Evolutionary conservation across 2,888 invertebrate species (phyloP).

Genomic region (Sceliomorpha sp.): DNA sequence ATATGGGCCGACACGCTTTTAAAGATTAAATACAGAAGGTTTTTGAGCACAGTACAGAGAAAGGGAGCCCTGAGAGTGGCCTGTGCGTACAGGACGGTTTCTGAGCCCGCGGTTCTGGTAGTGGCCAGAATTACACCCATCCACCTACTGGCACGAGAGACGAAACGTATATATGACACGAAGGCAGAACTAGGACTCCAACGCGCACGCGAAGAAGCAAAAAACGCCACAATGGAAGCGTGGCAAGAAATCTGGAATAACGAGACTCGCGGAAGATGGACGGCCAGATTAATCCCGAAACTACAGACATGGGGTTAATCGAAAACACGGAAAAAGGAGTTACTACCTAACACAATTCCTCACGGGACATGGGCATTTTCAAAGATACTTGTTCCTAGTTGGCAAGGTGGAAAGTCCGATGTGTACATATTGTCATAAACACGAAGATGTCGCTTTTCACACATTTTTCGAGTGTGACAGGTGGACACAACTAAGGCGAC

Average conservation of each 20-base stretch:
- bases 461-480: slow-evolving; percentile 50
- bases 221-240: background rate
- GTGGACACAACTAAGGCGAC: slow-evolving; percentile 8
- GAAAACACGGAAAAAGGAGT: slow-evolving; percentile 28
- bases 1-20: slow-evolving; percentile 46
- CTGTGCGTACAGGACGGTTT: slow-evolving; percentile 59
- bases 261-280: slow-evolving; percentile 23
- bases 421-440: slow-evolving; percentile 32
- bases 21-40: slow-evolving; percentile 37
- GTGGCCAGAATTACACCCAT: slow-evolving; percentile 55
- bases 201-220: background rate
- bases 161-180: background rate
- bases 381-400: slow-evolving; percentile 46
- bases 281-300: slow-evolving; percentile 1
- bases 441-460: slow-evolving; percentile 42
- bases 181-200: background rate
- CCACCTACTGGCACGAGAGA: slow-evolving; percentile 50
- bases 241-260: slow-evolving; percentile 32
- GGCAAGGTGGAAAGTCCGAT: slow-evolving; percentile 21
- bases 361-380: slow-evolving; percentile 58
- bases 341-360: slow-evolving; percentile 58
- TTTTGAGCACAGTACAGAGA: slow-evolving; percentile 35
- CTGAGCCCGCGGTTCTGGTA: slow-evolving; percentile 53
- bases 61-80: slow-evolving; percentile 48
- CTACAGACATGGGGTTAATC: slow-evolving; percentile 11